Percentiles rank a stretch among this genome's conserved stretches.
Evolutionary conservation across 2,888 invertebrate species (phyloP).

Genomic region (Blastobasis lacticolella): DNA sequence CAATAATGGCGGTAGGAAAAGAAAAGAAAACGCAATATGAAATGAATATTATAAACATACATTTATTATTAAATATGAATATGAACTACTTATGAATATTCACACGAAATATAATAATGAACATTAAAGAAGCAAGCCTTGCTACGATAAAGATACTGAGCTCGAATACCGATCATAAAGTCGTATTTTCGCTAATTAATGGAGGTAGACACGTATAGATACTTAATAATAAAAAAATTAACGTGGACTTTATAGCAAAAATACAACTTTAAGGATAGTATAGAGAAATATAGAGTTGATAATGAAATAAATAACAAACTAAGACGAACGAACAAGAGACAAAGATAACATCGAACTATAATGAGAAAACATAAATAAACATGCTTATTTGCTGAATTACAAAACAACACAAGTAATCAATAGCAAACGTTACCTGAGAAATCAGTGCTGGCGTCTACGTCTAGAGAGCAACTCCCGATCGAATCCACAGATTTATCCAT

Average conservation of each 20-base stretch:
- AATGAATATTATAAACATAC: conserved; percentile 22
- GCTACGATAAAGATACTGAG: too few species aligned
- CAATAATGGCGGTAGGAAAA: conserved; percentile 11
- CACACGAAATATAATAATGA: too few species aligned
- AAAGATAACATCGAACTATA: conserved; percentile 9
- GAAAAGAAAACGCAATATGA: conserved; percentile 25
- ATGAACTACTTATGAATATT: conserved; percentile 11
- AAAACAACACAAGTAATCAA: conserved; percentile 27
- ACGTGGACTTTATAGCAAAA: background rate
- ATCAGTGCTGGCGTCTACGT: conserved; percentile 85
- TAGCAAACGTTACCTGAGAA: conserved; percentile 76
- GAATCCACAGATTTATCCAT: conserved; percentile 89
- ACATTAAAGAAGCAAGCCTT: too few species aligned
- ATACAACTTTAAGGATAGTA: background rate
- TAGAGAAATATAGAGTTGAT: too few species aligned
- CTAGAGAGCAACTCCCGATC: conserved; percentile 89
- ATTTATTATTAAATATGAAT: conserved; percentile 21
- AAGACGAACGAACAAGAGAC: background rate
- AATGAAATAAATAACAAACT: too few species aligned
- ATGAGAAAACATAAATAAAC: conserved; percentile 6
- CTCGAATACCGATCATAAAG: too few species aligned
- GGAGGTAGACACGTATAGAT: background rate
- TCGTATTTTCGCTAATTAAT: too few species aligned
- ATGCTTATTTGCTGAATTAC: conserved; percentile 20
- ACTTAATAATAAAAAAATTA: background rate